phyloP scores from a whole-genome alignment of 1,140 invertebrate genomes.

The Ips typographus region DNA sequence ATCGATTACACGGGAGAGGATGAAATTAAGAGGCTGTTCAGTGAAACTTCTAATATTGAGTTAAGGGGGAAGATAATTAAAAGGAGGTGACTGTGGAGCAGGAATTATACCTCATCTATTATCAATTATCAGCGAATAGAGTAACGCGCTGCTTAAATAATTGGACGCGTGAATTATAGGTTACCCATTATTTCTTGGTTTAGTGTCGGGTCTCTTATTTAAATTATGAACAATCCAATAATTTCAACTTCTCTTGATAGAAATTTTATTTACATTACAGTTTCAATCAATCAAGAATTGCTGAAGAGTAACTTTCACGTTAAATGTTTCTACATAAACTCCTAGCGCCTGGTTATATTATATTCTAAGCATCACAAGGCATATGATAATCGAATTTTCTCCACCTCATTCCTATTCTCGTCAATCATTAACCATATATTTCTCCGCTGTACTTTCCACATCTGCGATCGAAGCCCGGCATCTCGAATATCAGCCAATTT shows the following conservation, averaged over 20 bases:
- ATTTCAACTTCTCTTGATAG: too few species aligned
- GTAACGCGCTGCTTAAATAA: not conserved
- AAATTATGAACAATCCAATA: too few species aligned
- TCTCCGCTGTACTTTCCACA: conserved; percentile 8
- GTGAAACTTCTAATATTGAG: conserved; percentile 23
- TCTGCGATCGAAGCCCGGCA: not conserved
- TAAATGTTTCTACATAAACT: too few species aligned
- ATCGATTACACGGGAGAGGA: conserved; percentile 11
- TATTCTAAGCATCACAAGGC: not conserved
- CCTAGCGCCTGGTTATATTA: not conserved
- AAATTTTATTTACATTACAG: too few species aligned
- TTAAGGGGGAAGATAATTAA: conserved; percentile 19
- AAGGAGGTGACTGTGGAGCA: conserved; percentile 18
- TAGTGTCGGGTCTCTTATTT: too few species aligned
- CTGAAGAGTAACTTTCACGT: too few species aligned
- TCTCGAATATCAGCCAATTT: conserved; percentile 19
- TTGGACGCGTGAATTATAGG: too few species aligned
- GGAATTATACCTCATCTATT: conserved; percentile 15
- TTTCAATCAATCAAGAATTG: too few species aligned
- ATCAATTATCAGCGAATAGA: conserved; percentile 11
- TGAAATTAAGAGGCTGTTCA: conserved; percentile 18
- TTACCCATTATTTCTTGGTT: too few species aligned
- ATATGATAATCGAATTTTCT: not conserved
- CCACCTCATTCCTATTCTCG: not conserved
- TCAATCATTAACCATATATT: conserved; percentile 5